Evolutionary conservation across 2,113 vertebrate species (phyloP), one percentile per base, ranked within the genome.

Genomic region (Epinephelus moara): DNA sequence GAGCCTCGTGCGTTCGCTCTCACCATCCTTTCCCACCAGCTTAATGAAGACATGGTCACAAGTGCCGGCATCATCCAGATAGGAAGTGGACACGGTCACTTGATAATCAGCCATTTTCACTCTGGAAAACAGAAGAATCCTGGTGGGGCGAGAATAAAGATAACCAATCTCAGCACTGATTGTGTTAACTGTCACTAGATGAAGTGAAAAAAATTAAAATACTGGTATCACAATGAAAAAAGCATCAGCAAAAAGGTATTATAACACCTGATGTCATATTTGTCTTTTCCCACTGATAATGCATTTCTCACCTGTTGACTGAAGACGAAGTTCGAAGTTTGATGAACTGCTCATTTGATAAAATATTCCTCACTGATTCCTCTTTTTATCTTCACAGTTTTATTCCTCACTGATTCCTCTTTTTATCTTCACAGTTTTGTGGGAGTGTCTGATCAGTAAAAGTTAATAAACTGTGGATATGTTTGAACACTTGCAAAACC

Each of bases 11-110:
- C 37, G 78, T 0, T 72, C 0, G 4, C 85, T 91, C 69, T 94
- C 88, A 1, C 88, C 79, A 7, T 75, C 55, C 5, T 55, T 70
- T 21, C 93, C 93, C 75, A 93, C 83, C 75, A 94, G 76, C 53
- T 91, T 94, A 55, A 94, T 91, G 78, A 9, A 90, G 45, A 94
- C 17, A 0, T 80, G 70, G 86, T 91, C 90, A 0, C 88, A 25
- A 9, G 88, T 93, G 47, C 49, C 18, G 13, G 89, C 72, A 21
- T 0, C 0, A 1, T 3, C 3, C 0, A 25, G 0, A 4, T 71
- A 0, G 0, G 4, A 17, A 1, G 93, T 93, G 73, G 5, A 61
- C 5, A 94, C 47, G 0, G 61, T 91, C 56, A 90, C 91, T 53
- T 79, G 1, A 68, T 93, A 94, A 0, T 2, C 0, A 30, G 67